A percentile compares a stretch with the other conserved stretches of the same genome.
Conservation (phyloP, 2,113 vertebrate species). For the Cygnus buccinator region DNA sequence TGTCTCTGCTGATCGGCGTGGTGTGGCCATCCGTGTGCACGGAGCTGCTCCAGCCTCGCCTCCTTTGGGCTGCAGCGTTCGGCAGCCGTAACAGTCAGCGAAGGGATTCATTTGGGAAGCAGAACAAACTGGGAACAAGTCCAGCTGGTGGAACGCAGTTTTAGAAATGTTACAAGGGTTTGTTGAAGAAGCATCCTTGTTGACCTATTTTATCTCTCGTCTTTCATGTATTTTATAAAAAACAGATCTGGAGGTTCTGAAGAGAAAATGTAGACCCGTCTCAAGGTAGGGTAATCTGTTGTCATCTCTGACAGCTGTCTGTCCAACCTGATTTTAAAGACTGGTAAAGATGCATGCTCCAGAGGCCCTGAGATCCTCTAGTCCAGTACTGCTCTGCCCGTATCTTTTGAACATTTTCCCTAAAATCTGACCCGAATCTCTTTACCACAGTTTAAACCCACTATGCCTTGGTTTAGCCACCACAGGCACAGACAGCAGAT, state of each 20-base stretch:
- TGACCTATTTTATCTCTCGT: neutral
- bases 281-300: neutral
- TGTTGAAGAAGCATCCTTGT: neutral
- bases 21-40: neutral
- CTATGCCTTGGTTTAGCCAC: neutral
- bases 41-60: neutral
- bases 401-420: neutral
- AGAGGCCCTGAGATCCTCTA: neutral
- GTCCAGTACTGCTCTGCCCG: neutral
- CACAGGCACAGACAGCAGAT: neutral
- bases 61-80: rapidly evolving
- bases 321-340: neutral
- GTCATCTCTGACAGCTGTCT: neutral
- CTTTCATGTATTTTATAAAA: neutral
- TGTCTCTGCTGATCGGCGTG: neutral
- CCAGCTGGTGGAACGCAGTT: neutral
- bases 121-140: neutral
- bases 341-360: neutral
- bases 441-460: neutral
- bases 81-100: neutral
- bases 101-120: neutral
- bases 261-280: neutral
- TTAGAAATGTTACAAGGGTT: neutral
- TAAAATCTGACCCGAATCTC: neutral
- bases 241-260: neutral